phyloP scores from a whole-genome alignment of 2,113 vertebrate species.

The Psammodynastes pulverulentus region DNA sequence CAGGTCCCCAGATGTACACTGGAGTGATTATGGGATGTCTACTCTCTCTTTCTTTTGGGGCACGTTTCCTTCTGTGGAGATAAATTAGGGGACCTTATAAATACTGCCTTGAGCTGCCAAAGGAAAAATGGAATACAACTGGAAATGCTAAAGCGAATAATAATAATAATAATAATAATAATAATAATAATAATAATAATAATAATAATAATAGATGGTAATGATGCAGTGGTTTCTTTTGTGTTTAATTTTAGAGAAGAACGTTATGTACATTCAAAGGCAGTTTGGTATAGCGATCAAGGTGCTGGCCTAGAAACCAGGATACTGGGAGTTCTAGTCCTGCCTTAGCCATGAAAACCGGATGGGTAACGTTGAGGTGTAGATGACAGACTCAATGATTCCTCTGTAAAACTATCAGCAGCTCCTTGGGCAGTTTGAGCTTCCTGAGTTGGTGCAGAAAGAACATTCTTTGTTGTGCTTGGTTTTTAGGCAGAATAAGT shows the following conservation, averaged over 20 bases:
- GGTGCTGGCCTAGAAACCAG: too few relatives aligned
- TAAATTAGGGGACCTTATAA: background rate
- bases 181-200: background rate
- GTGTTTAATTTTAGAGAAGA: background rate
- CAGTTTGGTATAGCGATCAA: too few relatives aligned
- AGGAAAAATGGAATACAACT: background rate
- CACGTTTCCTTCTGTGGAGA: background rate
- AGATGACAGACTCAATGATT: too few relatives aligned
- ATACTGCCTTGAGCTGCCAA: background rate
- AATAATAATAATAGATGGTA: background rate
- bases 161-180: background rate
- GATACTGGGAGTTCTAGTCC: too few relatives aligned
- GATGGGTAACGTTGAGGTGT: too few relatives aligned
- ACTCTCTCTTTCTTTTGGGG: background rate
- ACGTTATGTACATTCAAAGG: background rate
- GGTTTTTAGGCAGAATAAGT: background rate
- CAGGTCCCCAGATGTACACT: background rate
- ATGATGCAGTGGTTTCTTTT: background rate
- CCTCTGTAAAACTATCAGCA: too few relatives aligned
- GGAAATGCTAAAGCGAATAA: background rate
- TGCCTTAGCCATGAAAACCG: too few relatives aligned
- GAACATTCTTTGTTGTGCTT: too few relatives aligned
- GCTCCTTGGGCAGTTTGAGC: too few relatives aligned
- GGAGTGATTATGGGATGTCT: background rate
- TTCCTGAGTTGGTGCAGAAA: too few relatives aligned